Evolutionary conservation across 2,797 vertebrate species (phyloP), one percentile per base, ranked within the genome.

Genomic region (Phylloscopus collybita): DNA sequence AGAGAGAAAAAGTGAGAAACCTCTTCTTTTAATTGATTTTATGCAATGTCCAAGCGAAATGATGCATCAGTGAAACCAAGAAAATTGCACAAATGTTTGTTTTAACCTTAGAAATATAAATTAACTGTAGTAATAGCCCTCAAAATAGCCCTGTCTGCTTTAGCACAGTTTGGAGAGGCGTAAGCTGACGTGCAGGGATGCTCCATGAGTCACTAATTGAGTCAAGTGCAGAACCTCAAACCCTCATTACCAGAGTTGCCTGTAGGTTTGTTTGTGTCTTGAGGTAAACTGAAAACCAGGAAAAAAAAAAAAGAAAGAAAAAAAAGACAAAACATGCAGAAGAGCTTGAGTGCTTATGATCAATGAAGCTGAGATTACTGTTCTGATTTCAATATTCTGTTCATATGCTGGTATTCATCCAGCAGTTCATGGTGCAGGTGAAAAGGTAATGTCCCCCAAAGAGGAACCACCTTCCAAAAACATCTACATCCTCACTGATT

Each of bases 201-300:
- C 75, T 66, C 38, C 3, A 2, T 45, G 81, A 95, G 56, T 94
- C 90, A 90, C 49, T 59, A 53, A 73, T 16, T 85, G 89, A 93
- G 76, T 84, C 88, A 95, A 84, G 71, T 8, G 20, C 71, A 50
- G 95, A 91, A 95, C 65, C 78, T 94, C 88, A 93, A 92, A 71
- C 60, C 27, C 60, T 94, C 80, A 64, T 91, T 93, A 71, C 71
- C 45, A 54, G 34, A 82, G 50, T 30, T 70, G 78, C 57, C 74
- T 30, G 49, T 86, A 70, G 74, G 47, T 90, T 80, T 94, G 64
- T 78, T 76, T 82, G 61, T 59, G 36, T 71, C 88, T 92, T 69
- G 74, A 94, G 53, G 57, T 95, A 40, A 89, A 83, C 51, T 71
- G 69, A 65, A 94, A 94, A 90, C 61, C 47, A 82, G 45, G 13